Evolutionary conservation across 2,888 invertebrate species (phyloP).

Genomic region (Azorinus chamasolen): DNA sequence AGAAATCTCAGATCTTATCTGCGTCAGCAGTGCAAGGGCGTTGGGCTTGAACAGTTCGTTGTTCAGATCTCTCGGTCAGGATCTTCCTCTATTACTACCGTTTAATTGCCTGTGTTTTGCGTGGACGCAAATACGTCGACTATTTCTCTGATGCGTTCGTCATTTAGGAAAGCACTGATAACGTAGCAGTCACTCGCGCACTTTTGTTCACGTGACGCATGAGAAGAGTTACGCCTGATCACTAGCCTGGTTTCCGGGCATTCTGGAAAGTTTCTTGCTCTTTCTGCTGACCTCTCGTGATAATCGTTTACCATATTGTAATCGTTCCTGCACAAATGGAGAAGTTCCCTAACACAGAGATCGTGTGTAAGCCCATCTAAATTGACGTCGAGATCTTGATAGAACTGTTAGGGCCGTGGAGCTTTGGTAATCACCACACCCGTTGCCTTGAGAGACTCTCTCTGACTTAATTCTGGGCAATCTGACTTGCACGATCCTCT

Average conservation of each 20-base stretch:
- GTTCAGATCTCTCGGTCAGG: too few species aligned
- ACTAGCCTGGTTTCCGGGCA: neutral
- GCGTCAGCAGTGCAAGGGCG: neutral
- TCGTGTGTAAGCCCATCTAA: neutral
- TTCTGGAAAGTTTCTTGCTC: too few species aligned
- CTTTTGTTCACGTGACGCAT: neutral
- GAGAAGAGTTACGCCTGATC: neutral
- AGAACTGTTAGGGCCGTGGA: conserved; percentile 4
- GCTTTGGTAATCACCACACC: neutral
- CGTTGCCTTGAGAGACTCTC: too few species aligned
- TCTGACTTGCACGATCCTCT: too few species aligned
- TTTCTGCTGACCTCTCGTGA: neutral
- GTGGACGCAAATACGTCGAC: neutral
- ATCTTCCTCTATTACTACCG: too few species aligned
- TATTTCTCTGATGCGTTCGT: neutral
- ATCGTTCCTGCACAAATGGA: neutral
- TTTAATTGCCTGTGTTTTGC: too few species aligned
- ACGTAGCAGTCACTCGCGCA: conserved; percentile 8
- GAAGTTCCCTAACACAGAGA: neutral
- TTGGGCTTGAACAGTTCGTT: neutral
- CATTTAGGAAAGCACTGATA: neutral
- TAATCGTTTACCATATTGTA: conserved; percentile 1
- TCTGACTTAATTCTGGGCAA: too few species aligned
- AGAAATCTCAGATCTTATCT: neutral
- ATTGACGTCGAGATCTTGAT: neutral